phyloP scores from a whole-genome alignment of 2,113 vertebrate genomes.

The Chitala chitala region DNA sequence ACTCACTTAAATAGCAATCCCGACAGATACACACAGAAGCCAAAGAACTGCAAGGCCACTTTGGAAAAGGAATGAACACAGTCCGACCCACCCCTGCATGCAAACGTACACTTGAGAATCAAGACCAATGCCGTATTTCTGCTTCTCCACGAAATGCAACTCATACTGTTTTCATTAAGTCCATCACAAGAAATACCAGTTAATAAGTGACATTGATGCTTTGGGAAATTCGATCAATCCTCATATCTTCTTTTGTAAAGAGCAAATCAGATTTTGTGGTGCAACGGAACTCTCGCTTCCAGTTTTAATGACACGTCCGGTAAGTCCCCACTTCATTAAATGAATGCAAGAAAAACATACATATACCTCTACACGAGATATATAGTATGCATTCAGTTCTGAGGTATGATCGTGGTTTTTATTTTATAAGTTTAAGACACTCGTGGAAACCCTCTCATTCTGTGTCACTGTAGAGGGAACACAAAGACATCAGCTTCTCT shows the following conservation, averaged over 20 bases:
- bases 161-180: constrained; percentile 8
- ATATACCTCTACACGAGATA: not conserved
- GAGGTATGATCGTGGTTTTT: not conserved
- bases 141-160: constrained; percentile 12
- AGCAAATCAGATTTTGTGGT: not conserved
- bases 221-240: not conserved
- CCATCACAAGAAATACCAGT: constrained; percentile 27
- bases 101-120: constrained; percentile 37
- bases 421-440: not conserved
- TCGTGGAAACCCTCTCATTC: not conserved
- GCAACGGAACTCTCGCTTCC: not conserved
- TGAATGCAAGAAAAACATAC: not conserved
- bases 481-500: not conserved
- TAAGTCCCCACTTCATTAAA: constrained; percentile 8
- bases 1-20: constrained; percentile 14
- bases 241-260: constrained; percentile 4
- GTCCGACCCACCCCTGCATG: constrained; percentile 61
- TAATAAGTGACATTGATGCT: constrained; percentile 24
- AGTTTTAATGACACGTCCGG: not conserved
- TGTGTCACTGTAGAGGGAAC: not conserved
- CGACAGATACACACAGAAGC: constrained; percentile 42
- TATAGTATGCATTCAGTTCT: not conserved
- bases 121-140: constrained; percentile 9
- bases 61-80: constrained; percentile 45
- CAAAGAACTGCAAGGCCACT: constrained; percentile 61